phyloP scores from a whole-genome alignment of 2,113 vertebrate species.

The Guaruba guarouba region DNA sequence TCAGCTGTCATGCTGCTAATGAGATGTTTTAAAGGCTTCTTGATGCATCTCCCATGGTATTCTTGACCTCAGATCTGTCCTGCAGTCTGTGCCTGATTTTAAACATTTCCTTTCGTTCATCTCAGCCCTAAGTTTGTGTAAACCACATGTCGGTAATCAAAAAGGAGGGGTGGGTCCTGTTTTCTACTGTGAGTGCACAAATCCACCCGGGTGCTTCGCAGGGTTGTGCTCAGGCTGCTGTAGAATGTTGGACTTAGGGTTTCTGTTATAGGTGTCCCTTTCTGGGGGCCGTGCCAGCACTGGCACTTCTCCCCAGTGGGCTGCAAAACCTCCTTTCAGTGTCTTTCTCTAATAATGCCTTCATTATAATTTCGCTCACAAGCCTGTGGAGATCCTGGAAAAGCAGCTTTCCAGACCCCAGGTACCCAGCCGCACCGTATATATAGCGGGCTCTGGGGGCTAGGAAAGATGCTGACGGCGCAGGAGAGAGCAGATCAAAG shows the following conservation, averaged over 20 bases:
- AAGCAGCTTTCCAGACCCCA: neutral
- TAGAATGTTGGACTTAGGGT: neutral
- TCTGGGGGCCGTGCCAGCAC: neutral
- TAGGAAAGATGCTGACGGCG: neutral
- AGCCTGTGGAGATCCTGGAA: neutral
- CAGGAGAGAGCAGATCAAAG: neutral
- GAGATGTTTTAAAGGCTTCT: constrained; percentile 19
- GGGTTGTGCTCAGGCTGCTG: neutral
- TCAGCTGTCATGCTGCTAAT: neutral
- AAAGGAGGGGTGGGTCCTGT: neutral
- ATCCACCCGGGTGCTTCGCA: neutral
- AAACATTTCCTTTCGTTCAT: neutral
- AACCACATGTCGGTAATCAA: neutral
- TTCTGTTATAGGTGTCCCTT: neutral
- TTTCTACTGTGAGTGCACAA: neutral
- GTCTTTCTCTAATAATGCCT: neutral
- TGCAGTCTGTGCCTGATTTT: neutral
- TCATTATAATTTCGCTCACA: neutral
- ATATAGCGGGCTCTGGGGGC: neutral
- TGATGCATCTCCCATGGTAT: neutral
- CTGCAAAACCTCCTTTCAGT: neutral
- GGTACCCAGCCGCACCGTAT: accelerated
- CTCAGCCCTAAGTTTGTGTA: neutral
- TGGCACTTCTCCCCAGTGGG: neutral
- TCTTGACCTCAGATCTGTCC: constrained; percentile 20